Evolutionary conservation across 2,113 vertebrate species (phyloP).

Genomic region (Tor tambroides): DNA sequence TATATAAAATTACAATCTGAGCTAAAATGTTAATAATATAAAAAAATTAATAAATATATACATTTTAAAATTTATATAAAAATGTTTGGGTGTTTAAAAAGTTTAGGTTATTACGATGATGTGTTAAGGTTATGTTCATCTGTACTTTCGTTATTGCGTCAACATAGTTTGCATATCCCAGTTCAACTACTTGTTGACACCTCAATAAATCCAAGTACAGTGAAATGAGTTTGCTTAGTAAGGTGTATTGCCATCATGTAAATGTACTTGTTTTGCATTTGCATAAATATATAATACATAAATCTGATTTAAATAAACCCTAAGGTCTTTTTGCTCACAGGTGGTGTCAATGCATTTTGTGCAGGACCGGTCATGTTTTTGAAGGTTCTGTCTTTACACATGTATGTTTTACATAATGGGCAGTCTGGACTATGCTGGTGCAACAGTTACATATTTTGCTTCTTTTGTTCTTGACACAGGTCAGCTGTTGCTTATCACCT

Average conservation of each 20-base stretch:
- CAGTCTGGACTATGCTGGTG: background rate
- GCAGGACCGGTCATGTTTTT: background rate
- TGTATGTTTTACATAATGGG: too few relatives aligned
- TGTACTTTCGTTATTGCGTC: background rate
- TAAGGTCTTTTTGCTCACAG: background rate
- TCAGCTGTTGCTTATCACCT: background rate
- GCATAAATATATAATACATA: background rate
- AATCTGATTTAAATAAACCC: background rate
- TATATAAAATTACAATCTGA: too few relatives aligned
- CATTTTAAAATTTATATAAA: too few relatives aligned
- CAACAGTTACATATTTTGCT: background rate
- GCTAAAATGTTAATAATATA: too few relatives aligned
- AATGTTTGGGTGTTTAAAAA: background rate
- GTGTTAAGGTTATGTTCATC: background rate
- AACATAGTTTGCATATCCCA: background rate
- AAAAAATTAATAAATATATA: too few relatives aligned
- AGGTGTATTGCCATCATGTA: background rate
- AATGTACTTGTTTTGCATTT: background rate
- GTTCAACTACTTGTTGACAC: conserved; percentile 4
- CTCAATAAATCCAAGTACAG: background rate
- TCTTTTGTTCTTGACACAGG: background rate
- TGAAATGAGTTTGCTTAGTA: background rate
- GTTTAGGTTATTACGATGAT: background rate
- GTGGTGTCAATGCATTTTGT: background rate
- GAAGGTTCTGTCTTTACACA: background rate